A percentile compares a stretch with the other conserved stretches of the same genome.
These are phyloP conservation scores for Uropsilus gracilis DNA, from an alignment of 2,113 vertebrate genomes.

Conservation along the genomic window DNA sequence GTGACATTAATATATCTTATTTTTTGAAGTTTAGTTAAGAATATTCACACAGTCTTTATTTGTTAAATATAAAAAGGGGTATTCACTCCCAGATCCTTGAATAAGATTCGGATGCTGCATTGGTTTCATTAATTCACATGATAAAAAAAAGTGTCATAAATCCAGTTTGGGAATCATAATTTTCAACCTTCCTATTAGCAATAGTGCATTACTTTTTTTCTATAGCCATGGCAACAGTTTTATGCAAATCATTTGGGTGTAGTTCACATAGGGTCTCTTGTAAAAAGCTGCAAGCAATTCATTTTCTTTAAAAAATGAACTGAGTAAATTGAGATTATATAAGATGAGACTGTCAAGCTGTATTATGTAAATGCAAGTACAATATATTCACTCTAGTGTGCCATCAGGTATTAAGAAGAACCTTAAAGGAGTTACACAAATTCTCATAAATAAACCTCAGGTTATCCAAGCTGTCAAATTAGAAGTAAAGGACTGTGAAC, in stretches of 20 bases:
- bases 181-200: conserved; percentile 32
- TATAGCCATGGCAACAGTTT: conserved; percentile 56
- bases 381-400: conserved; percentile 45
- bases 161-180: conserved; percentile 31
- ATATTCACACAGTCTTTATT: not conserved
- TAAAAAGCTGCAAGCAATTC: conserved; percentile 55
- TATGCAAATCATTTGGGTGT: conserved; percentile 48
- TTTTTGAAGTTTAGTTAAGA: conserved; percentile 15
- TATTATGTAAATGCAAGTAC: conserved; percentile 60
- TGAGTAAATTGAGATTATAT: conserved; percentile 69
- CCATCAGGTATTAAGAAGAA: conserved; percentile 55
- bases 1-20: not conserved
- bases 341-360: conserved; percentile 70
- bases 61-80: not conserved
- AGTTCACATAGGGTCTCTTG: conserved; percentile 47
- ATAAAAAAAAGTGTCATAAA: conserved; percentile 9
- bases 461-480: not conserved
- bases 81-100: not conserved
- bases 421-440: conserved; percentile 59
- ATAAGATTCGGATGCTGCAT: not conserved
- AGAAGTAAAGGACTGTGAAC: not conserved
- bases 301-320: conserved; percentile 63
- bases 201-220: conserved; percentile 6
- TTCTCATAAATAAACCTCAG: conserved; percentile 59
- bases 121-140: conserved; percentile 30